Evolutionary conservation across 2,797 vertebrate genomes (phyloP), one percentile per base, ranked within the genome.

Genomic region (Anabacerthia variegaticeps): DNA sequence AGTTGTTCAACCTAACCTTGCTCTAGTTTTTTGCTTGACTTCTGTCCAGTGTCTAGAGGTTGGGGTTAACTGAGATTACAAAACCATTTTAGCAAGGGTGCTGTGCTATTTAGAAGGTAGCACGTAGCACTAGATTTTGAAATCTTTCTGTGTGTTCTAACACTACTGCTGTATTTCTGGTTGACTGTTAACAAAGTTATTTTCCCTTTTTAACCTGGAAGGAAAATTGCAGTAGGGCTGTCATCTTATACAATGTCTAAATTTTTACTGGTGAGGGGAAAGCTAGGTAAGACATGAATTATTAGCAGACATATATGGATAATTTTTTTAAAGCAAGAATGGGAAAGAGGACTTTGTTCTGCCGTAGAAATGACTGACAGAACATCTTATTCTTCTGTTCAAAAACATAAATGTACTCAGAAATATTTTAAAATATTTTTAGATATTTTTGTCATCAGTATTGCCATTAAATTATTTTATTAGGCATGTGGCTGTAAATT

Each of bases 71-170:
- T 37, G 37, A 77, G 43, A 81, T 94, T 88, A 59, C 76, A 72
- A 72, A 88, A 94, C 68, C 12, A 27, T 75, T 74, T 59, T 51
- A 51, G 91, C 54, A 58, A 87, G 28, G 26, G 19, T 62, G 46
- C 61, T 88, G n/a, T 62, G 27, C 65, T 91, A 5, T 78, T 93
- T 67, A 75, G 49, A 34, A 65, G 66, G 76, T 63, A 74, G 69
- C 82, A 75, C 10, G 13, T 86, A 85, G 62, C 22, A 20, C 49
- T 75, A 20, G 36, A 19, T 91, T 95, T 94, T 95, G 94, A 93
- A 95, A 93, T 88, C 56, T 61, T 74, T 3, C 46, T 71, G 13
- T 67, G 46, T 73, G 56, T 88, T 89, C 19, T 26, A n/a, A 56
- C 27, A 76, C 44, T 63, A 2, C 32, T 85, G 51, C 37, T 83